Percentiles rank a stretch among this genome's conserved stretches.
Conservation (phyloP, 2,113 vertebrate species). For the Camelus dromedarius region DNA sequence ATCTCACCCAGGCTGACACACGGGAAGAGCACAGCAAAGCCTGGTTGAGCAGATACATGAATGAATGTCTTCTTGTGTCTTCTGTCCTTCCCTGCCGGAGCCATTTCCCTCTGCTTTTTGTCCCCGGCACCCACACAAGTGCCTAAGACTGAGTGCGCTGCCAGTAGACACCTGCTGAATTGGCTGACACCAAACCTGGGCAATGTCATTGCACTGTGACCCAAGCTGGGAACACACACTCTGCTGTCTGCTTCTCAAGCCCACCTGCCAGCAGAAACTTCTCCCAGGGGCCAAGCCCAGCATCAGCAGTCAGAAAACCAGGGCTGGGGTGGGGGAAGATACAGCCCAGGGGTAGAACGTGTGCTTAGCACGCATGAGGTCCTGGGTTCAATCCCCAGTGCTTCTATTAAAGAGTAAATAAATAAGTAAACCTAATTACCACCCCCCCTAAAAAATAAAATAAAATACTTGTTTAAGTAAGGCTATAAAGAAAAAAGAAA, state of each 20-base stretch:
- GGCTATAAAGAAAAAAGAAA: too few species aligned
- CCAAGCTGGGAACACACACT: too few species aligned
- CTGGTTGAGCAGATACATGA: background rate
- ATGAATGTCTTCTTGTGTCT: background rate
- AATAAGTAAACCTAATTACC: too few species aligned
- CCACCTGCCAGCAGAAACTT: background rate
- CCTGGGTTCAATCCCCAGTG: too few species aligned
- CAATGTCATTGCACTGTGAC: background rate
- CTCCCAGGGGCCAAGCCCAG: background rate
- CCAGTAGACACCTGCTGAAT: background rate
- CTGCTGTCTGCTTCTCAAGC: background rate
- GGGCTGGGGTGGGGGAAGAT: too few species aligned
- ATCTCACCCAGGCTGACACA: background rate
- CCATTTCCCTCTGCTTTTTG: background rate
- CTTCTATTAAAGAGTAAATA: too few species aligned
- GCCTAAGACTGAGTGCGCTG: background rate
- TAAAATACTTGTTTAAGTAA: too few species aligned
- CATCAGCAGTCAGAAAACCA: background rate
- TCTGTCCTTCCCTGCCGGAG: background rate
- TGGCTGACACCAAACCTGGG: background rate
- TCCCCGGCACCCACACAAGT: background rate
- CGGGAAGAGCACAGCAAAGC: background rate
- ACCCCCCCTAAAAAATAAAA: too few species aligned
- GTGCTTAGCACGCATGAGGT: too few species aligned
- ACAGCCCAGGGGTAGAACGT: too few species aligned